Evolutionary conservation across 2,113 vertebrate genomes (phyloP), one percentile per base, ranked within the genome.

Genomic region (Spea bombifrons): DNA sequence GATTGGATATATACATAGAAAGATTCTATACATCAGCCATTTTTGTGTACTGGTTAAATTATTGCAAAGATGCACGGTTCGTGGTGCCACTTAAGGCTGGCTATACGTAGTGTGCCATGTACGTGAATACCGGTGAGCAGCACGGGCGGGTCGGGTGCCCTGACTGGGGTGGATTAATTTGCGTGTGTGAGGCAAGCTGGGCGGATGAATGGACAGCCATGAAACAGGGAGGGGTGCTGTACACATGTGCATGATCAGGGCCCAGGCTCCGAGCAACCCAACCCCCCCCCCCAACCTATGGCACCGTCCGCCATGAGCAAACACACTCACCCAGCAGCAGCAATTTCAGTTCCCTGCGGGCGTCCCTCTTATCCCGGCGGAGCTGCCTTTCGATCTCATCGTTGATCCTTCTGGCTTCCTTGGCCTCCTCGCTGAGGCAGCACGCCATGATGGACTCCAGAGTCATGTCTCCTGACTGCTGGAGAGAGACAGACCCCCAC

Each of bases 381-480:
- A 93, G 91, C 90, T 93, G 92, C 87, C 92, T 85, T 84, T 94
- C 92, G 82, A 93, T 94, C 88, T 94, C 88, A 80, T 92, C 92
- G 89, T 93, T 93, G 90, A 94, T 93, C 87, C 92, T 80, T 85
- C 91, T 84, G 65, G 92, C 90, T 87, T 94, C 92, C 86, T 94
- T 94, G 85, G 92, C 92, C 90, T 94, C 93, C 84, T 94, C 92
- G 79, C 91, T 94, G 85, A 94, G 90, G 92, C 93, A 94, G 88
- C 93, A 94, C 93, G 93, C 93, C 93, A 94, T 94, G 87, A 94
- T 93, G 91, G 93, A 93, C 91, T 93, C 91, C 90, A 94, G 78
- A 91, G 92, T 94, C 93, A 94, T 94, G 91, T 91, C 90, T 91
- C 87, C 87, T 63, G 83, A 84, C 85, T 83, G 88, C 8, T 66